Conservation (phyloP, 2,888 invertebrate species). For the Oscheius sp. region DNA sequence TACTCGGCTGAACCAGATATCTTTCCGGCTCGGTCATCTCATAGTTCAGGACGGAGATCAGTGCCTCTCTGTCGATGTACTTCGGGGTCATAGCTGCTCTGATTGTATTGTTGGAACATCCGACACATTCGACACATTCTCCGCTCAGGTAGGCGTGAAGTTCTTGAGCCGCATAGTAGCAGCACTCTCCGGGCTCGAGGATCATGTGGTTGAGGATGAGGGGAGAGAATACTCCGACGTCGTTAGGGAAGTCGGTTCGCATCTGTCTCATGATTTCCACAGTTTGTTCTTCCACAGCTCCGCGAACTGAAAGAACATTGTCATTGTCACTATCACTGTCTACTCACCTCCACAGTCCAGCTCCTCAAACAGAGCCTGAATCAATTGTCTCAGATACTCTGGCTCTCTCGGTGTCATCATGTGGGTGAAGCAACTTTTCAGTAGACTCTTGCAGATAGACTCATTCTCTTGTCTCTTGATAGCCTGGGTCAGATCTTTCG, state of each 20-base stretch:
- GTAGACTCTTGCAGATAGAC: slow-evolving; percentile 6
- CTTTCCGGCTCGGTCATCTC: slow-evolving; percentile 67
- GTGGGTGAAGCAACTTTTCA: slow-evolving; percentile 20
- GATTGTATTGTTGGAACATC: slow-evolving; percentile 96
- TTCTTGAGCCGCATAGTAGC: slow-evolving; percentile 90
- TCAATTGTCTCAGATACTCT: slow-evolving; percentile 40
- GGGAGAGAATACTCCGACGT: slow-evolving; percentile 80
- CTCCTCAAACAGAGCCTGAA: slow-evolving; percentile 43
- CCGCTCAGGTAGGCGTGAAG: slow-evolving; percentile 96
- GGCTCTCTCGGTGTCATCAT: slow-evolving; percentile 22
- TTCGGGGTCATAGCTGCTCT: slow-evolving; percentile 96
- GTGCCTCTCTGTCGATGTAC: slow-evolving; percentile 87
- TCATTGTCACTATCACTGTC: too few relatives aligned
- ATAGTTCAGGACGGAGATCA: slow-evolving; percentile 84
- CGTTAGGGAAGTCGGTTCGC: slow-evolving; percentile 56
- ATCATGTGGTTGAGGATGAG: slow-evolving; percentile 89
- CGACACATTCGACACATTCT: slow-evolving; percentile 98
- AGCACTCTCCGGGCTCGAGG: slow-evolving; percentile 89
- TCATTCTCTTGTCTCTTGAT: slow-evolving; percentile 8
- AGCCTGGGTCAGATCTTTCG: background rate
- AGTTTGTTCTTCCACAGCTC: slow-evolving; percentile 62
- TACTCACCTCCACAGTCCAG: slow-evolving; percentile 47
- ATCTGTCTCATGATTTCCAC: slow-evolving; percentile 64
- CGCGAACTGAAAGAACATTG: slow-evolving; percentile 51
- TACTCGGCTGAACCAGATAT: slow-evolving; percentile 62